Conservation (phyloP, 1,140 invertebrate genomes). For the Danaus plexippus region DNA sequence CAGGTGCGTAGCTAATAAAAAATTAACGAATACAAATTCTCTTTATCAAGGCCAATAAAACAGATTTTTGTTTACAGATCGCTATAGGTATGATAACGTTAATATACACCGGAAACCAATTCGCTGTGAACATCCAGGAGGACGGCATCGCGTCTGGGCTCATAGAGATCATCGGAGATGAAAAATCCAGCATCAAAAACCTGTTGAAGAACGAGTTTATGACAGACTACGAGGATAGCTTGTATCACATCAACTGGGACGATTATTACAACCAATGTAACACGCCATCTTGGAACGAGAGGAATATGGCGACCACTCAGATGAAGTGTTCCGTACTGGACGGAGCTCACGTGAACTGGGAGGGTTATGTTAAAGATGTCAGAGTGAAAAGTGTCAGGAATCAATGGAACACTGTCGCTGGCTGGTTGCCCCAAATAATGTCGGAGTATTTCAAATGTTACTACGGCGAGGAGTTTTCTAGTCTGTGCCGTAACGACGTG, state of each 20-base stretch:
- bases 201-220: conserved; percentile 57
- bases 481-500: conserved; percentile 66
- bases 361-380: conserved; percentile 80
- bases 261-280: conserved; percentile 81
- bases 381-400: conserved; percentile 76
- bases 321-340: conserved; percentile 79
- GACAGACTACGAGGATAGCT: conserved; percentile 45
- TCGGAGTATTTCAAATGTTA: conserved; percentile 76
- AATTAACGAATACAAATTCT: conserved; percentile 8
- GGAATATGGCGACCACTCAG: conserved; percentile 78
- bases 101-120: conserved; percentile 55
- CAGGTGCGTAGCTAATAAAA: conserved; percentile 66
- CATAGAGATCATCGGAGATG: conserved; percentile 49
- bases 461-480: conserved; percentile 76
- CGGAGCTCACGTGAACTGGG: conserved; percentile 78
- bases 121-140: conserved; percentile 47
- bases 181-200: conserved; percentile 52
- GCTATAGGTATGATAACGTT: conserved; percentile 46
- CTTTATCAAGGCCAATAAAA: neutral
- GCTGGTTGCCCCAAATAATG: conserved; percentile 75
- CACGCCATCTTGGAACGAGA: conserved; percentile 77
- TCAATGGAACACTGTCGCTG: conserved; percentile 71
- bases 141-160: conserved; percentile 48
- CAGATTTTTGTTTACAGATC: conserved; percentile 35
- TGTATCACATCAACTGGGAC: conserved; percentile 74